phyloP scores from a whole-genome alignment of 2,113 vertebrate species.

The Electrona antarctica region DNA sequence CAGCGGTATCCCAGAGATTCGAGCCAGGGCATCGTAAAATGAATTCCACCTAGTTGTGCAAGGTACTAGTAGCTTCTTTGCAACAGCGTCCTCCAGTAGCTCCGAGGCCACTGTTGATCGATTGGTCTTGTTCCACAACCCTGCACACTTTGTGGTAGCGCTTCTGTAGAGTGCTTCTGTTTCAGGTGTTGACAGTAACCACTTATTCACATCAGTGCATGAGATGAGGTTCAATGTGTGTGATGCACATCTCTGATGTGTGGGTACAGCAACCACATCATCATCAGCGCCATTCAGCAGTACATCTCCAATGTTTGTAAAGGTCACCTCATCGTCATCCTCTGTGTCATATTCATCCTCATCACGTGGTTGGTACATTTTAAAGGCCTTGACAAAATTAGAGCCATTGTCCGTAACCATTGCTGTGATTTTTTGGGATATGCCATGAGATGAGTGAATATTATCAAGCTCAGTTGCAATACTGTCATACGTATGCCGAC shows the following conservation, averaged over 20 bases:
- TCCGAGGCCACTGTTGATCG: slow-evolving; percentile 19
- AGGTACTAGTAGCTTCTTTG: slow-evolving; percentile 24
- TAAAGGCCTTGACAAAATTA: no score
- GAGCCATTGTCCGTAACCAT: no score
- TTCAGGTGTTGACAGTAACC: neutral
- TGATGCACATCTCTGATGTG: slow-evolving; percentile 30
- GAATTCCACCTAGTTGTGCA: slow-evolving; percentile 29
- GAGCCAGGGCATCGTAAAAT: slow-evolving; percentile 27
- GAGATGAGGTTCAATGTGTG: slow-evolving; percentile 27
- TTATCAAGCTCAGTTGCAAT: no score
- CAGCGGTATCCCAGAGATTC: slow-evolving; percentile 19
- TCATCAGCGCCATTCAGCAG: neutral
- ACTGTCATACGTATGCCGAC: no score
- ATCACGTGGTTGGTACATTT: neutral
- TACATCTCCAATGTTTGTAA: neutral
- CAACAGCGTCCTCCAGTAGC: neutral
- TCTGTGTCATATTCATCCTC: neutral
- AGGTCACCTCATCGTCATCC: neutral
- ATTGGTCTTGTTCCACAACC: slow-evolving; percentile 22
- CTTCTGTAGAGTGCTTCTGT: slow-evolving; percentile 22
- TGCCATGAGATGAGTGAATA: no score
- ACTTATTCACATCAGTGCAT: slow-evolving; percentile 20
- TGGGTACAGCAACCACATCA: slow-evolving; percentile 9
- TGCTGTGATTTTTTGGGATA: no score
- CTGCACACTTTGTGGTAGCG: slow-evolving; percentile 14